These are phyloP conservation scores for Gymnothorax reevesii DNA, from an alignment of 2,797 vertebrate genomes.

Conservation along the genomic window DNA sequence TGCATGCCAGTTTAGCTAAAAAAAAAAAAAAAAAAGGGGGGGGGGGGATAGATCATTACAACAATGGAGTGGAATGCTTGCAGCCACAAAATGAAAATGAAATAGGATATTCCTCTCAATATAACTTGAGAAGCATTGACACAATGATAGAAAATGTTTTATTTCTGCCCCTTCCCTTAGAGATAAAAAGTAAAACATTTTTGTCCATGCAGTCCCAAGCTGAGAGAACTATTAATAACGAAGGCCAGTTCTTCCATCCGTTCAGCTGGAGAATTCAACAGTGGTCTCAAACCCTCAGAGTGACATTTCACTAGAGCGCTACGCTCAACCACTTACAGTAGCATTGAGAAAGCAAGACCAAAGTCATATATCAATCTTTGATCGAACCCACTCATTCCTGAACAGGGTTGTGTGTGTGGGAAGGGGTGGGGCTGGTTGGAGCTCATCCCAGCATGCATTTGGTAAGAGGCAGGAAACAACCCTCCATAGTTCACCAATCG, in stretches of 20 bases:
- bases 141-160: slow-evolving; percentile 1
- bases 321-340: not conserved
- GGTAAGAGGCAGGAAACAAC: no score
- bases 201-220: not conserved
- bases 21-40: not conserved
- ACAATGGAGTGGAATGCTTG: not conserved
- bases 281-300: not conserved
- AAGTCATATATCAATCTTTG: not conserved
- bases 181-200: not conserved
- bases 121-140: not conserved
- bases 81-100: not conserved
- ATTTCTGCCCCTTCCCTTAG: not conserved
- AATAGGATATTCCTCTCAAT: not conserved
- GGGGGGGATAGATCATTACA: not conserved
- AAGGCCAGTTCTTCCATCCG: not conserved
- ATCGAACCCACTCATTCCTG: no score
- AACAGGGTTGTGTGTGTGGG: no score
- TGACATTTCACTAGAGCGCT: not conserved
- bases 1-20: not conserved
- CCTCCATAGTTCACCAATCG: no score
- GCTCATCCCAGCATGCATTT: no score
- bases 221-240: not conserved
- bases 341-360: not conserved
- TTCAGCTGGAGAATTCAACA: not conserved
- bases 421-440: no score